phyloP scores from a whole-genome alignment of 1,140 invertebrate species.

The Oreohelix idahoensis region DNA sequence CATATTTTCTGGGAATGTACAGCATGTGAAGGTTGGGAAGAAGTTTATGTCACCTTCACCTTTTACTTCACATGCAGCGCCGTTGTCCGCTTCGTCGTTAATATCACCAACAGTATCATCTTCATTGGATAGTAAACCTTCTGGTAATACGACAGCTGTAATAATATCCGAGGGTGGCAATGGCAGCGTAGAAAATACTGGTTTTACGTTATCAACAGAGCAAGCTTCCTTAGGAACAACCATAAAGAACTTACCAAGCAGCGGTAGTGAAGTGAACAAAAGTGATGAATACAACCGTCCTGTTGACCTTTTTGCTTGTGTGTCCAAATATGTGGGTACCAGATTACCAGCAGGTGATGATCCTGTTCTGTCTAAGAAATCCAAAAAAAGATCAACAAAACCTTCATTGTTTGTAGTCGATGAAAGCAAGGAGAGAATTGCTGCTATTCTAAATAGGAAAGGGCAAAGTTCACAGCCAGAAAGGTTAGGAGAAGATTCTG shows the following conservation, averaged over 20 bases:
- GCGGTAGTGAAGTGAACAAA: background rate
- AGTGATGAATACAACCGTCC: background rate
- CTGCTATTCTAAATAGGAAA: background rate
- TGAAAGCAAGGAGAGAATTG: background rate
- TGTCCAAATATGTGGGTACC: background rate
- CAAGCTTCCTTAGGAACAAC: background rate
- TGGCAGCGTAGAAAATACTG: background rate
- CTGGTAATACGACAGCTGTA: background rate
- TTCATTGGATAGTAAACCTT: background rate
- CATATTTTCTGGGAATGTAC: conserved; percentile 33
- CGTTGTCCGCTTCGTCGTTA: background rate
- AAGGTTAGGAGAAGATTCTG: background rate
- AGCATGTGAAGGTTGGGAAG: conserved; percentile 23
- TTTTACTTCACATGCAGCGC: background rate
- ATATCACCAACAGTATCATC: conserved; percentile 1
- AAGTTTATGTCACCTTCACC: background rate
- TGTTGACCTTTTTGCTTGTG: background rate
- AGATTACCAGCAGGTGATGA: background rate
- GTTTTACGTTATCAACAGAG: background rate
- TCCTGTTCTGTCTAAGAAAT: background rate
- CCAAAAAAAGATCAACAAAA: background rate
- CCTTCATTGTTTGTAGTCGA: background rate
- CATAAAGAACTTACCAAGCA: background rate
- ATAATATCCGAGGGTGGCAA: background rate
- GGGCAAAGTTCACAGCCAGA: background rate